These are phyloP conservation scores for Numenius phaeopus DNA, from an alignment of 2,797 vertebrate species.

Conservation along the genomic window DNA sequence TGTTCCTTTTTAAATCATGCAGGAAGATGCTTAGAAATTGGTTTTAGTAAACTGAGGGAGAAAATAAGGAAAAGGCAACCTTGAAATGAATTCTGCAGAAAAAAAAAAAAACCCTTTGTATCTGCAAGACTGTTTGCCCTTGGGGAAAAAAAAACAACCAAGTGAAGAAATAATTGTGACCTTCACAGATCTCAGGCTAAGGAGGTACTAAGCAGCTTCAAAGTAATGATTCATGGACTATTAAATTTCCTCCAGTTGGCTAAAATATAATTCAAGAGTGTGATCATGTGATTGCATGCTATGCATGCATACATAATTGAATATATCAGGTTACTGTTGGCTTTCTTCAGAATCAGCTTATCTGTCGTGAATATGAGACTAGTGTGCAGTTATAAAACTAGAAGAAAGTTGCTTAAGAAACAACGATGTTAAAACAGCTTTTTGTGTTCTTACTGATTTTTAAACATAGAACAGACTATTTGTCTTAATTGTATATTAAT, in stretches of 20 bases:
- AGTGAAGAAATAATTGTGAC: background rate
- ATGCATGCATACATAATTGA: background rate
- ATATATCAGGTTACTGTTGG: background rate
- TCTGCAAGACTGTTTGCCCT: background rate
- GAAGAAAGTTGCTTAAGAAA: background rate
- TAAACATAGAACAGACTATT: background rate
- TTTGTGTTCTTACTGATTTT: background rate
- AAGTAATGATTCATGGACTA: background rate
- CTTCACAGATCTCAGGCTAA: background rate
- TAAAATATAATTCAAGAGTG: background rate
- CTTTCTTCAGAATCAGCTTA: background rate
- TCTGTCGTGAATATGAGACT: background rate
- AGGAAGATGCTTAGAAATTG: background rate
- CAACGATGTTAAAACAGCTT: background rate
- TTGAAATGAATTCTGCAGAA: background rate
- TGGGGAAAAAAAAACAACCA: background rate
- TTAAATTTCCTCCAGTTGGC: background rate
- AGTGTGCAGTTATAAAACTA: background rate
- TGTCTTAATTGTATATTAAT: background rate
- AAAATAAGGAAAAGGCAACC: background rate
- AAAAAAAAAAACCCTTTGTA: background rate
- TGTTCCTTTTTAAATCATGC: background rate
- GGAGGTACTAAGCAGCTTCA: background rate
- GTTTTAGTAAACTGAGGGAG: background rate
- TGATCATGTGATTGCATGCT: background rate